Base-by-base conservation (phyloP, 2,113 vertebrate species). In the Agapornis roseicollis region DNA sequence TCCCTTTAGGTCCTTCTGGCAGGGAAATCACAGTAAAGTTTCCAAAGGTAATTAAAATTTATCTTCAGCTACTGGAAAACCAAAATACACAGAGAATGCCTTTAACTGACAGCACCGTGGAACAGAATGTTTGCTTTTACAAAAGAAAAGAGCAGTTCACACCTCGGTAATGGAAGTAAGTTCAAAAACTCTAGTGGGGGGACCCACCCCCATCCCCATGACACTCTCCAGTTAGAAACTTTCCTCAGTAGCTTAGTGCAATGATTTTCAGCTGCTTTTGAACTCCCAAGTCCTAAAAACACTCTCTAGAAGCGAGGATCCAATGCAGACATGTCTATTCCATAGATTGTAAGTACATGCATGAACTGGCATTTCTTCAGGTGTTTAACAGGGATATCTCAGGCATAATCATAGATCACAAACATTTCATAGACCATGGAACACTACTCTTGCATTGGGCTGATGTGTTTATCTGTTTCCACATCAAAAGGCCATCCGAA, bases 11-110 rank as follows among this genome's bases (percentile, higher is more conserved):
- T 17, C 17, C 17, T 88, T 70, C 72, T 79, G 61, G 39, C 61
- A 84, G 27, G 22, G 33, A 94, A 93, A 91, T 18, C 31, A 47
- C n/a, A 82, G 53, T 0, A 1, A 89, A 55, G 25, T 61, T 72
- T 91, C 29, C 47, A 78, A 72, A 72, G 53, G 89, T 79, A 94
- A 85, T 81, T 84, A 85, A 89, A 85, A 94, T 69, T 91, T 89
- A 79, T 82, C 49, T 85, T 82, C 81, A 93, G 23, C 46, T 80
- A 35, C 64, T 64, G 50, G 65, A 78, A 84, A 88, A 89, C 25
- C 13, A 74, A 91, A 87, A 10, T 17, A 39, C 27, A 33, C 13
- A 15, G 2, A 12, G 20, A 89, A 79, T 49, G 35, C 22, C 27
- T 47, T 47, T 94, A 79, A 85, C 33, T 88, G 90, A 61, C 66